Conservation (phyloP, 1,140 invertebrate species). For the Calliphora vicina region DNA sequence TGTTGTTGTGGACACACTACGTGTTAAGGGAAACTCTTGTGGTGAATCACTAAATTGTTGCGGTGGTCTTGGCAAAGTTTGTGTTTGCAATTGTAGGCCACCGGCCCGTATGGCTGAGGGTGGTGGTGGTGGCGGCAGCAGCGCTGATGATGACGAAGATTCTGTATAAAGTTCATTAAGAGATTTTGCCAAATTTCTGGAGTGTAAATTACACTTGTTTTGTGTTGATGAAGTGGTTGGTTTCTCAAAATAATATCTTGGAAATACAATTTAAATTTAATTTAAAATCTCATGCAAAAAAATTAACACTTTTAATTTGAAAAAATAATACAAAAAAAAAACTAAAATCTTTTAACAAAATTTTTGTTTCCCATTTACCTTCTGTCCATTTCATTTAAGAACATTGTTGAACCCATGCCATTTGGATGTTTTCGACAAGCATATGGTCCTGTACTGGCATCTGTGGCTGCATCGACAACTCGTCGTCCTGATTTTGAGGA, state of each 20-base stretch:
- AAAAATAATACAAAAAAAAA: neutral
- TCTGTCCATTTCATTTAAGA: constrained; percentile 27
- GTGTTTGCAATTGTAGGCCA: neutral
- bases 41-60: constrained; percentile 52
- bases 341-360: too few species aligned
- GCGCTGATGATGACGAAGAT: constrained; percentile 2
- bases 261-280: neutral
- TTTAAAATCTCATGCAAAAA: neutral
- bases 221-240: constrained; percentile 37
- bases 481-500: neutral
- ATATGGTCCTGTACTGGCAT: neutral
- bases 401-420: constrained; percentile 20
- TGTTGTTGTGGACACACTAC: constrained; percentile 60
- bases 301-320: neutral
- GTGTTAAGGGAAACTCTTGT: constrained; percentile 58
- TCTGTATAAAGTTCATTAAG: constrained; percentile 59
- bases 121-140: constrained; percentile 20
- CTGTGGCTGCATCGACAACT: neutral
- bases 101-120: constrained; percentile 35
- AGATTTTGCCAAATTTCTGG: constrained; percentile 59
- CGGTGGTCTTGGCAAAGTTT: constrained; percentile 17
- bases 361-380: constrained; percentile 27
- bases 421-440: constrained; percentile 40
- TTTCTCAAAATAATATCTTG: constrained; percentile 59
- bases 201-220: constrained; percentile 54